Percentiles rank a stretch among this genome's conserved stretches.
phyloP scores from a whole-genome alignment of 1,140 invertebrate species.

The Zaprionus taronus region DNA sequence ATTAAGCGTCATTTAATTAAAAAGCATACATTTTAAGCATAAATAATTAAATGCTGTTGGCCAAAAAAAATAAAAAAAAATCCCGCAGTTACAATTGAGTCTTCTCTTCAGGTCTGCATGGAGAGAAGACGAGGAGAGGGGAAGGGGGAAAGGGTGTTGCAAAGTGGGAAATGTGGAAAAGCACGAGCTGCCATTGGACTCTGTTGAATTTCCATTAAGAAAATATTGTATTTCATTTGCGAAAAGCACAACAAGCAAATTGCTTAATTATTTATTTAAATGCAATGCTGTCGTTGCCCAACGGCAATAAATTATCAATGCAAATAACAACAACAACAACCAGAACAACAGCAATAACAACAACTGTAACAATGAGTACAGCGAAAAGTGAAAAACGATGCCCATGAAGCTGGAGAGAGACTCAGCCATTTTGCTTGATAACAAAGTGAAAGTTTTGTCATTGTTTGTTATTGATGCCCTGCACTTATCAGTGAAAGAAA shows the following conservation, averaged over 20 bases:
- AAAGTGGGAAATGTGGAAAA: not conserved
- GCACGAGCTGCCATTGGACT: conserved; percentile 9
- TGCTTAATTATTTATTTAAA: conserved; percentile 71
- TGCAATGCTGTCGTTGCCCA: conserved; percentile 43
- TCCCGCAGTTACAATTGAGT: conserved; percentile 48
- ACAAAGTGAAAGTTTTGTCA: conserved; percentile 57
- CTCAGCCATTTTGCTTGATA: conserved; percentile 50
- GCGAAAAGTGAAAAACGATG: conserved; percentile 2
- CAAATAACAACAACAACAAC: conserved; percentile 23
- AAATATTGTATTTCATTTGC: conserved; percentile 61
- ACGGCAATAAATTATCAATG: conserved; percentile 57
- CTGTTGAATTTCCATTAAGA: conserved; percentile 61
- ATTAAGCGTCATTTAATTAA: conserved; percentile 58
- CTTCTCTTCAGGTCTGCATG: conserved; percentile 30
- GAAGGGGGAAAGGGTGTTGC: no score
- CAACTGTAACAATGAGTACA: not conserved
- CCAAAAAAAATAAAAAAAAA: conserved; percentile 28
- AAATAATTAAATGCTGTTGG: conserved; percentile 55
- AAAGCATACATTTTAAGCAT: conserved; percentile 41
- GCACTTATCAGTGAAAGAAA: not conserved
- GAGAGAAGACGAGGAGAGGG: not conserved
- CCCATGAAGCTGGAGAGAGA: conserved; percentile 27
- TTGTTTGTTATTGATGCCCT: conserved; percentile 22
- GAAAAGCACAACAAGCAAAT: conserved; percentile 57
- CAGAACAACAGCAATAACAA: not conserved